These are phyloP conservation scores for Globodera ellingtonae DNA, from an alignment of 1,140 invertebrate genomes.

Conservation along the genomic window DNA sequence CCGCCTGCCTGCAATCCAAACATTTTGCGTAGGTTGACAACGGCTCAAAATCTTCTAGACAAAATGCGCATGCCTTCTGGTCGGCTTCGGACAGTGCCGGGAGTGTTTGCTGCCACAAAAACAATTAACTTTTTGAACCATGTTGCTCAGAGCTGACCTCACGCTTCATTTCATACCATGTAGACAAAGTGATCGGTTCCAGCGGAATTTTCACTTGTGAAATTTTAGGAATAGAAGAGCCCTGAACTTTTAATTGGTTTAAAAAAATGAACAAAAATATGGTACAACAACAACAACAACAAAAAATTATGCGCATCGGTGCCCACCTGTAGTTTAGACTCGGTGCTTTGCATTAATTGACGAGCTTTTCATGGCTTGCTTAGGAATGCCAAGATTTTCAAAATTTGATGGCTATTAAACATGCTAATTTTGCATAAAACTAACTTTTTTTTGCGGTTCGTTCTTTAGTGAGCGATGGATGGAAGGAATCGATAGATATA, in stretches of 20 bases:
- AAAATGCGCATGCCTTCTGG: conserved; percentile 24
- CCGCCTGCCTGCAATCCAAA: conserved; percentile 29
- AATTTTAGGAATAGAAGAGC: conserved; percentile 19
- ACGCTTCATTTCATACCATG: conserved; percentile 36
- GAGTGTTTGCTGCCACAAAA: conserved; percentile 15
- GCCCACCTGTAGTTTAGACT: background rate
- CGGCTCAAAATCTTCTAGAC: conserved; percentile 26
- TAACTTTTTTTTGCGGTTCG: background rate
- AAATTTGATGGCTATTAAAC: background rate
- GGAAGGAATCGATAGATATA: background rate
- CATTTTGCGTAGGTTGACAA: conserved; percentile 25
- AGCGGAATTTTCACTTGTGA: conserved; percentile 17
- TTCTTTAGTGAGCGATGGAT: background rate
- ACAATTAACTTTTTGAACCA: background rate
- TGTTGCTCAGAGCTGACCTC: conserved; percentile 5
- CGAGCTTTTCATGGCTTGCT: background rate
- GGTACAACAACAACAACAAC: background rate
- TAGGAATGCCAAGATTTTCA: background rate
- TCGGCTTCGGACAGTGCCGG: conserved; percentile 29
- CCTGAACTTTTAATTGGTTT: background rate
- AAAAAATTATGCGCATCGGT: background rate
- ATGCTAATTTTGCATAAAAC: background rate
- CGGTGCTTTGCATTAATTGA: conserved; percentile 18
- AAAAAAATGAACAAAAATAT: background rate
- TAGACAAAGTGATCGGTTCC: conserved; percentile 25